Evolutionary conservation across 1,140 invertebrate genomes (phyloP), one percentile per base, ranked within the genome.

Genomic region (Calliopsis andreniformis): DNA sequence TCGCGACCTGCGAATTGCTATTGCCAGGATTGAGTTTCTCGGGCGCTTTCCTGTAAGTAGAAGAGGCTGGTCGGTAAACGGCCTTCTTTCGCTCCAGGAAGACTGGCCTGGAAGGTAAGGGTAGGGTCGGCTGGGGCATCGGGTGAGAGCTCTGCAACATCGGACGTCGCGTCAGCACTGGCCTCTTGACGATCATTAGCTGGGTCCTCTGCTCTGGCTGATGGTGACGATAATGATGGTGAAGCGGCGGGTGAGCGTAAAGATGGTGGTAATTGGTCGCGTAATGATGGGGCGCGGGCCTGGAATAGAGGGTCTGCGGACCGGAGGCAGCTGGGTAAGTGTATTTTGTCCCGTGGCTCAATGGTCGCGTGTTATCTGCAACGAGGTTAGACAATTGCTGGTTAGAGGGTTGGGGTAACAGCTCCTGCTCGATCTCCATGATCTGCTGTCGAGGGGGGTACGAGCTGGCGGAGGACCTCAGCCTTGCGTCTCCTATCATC

Each of bases 371-470:
- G 51, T 85, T 63, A 92, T 91, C 90, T 92, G 91, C 66, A 92
- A 92, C 66, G 87, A 91, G 84, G 87, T 92, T 90, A 91, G 90
- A 91, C 79, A 85, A 81, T 77, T 87, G 84, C 78, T 89, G 86
- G 82, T 91, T 90, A 87, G 84, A 81, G 56, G 86, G 30, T 30
- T 81, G 80, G 1, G 63, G 80, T n/a, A 56, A 67, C 14, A 72
- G 49, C 4, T 84, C 82, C 47, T 49, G 82, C 16, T 83, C 79
- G 49, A 61, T 79, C 55, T 84, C 83, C 64, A 62, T 80, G 75
- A 53, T 77, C 59, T 76, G 77, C 14, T 76, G 68, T 8, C 45
- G 66, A 43, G 47, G 76, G 59, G 59, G 78, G 6, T 77, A 68
- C 39, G 58, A 62, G 56, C 59, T 76, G 7, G 32, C 30, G 47